Evolutionary conservation across 2,113 vertebrate genomes (phyloP), one percentile per base, ranked within the genome.

Genomic region (Callipepla squamata): DNA sequence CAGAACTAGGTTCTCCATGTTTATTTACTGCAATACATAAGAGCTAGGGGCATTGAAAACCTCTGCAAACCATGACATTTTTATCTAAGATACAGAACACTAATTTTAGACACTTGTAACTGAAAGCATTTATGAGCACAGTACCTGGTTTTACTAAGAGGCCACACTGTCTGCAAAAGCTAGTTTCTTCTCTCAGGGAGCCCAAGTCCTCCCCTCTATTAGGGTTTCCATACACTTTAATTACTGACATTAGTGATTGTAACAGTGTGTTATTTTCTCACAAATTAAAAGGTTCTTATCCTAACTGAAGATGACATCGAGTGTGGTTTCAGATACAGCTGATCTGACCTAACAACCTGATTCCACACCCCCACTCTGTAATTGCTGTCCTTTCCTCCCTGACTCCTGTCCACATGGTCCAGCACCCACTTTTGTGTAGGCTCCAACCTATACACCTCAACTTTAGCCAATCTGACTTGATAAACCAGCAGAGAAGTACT

Each of bases 11-110:
- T 44, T 89, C 85, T 76, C 50, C 51, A 66, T 28, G 34, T 83
- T 91, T 91, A 85, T 80, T 89, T 92, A 85, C 72, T 63, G 59
- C 63, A 85, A 25, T 18, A 68, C 68, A 74, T 50, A 70, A 89
- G 81, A 92, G 55, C 50, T 87, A 65, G 42, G 59, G 70, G 65
- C 67, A 80, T 26, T 62, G 82, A 87, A 92, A 63, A 93, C 59
- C 72, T 80, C 75, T 77, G 57, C 32, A 89, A 85, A 77, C 4
- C 11, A 77, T 34, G 38, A 79, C 55, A 70, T 44, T 91, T 76
- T 80, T 87, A 87, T 72, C 89, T 58, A 89, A 89, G 89, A 78
- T 47, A 79, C 3, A 81, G 48, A 72, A 9, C 28, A 40, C 81
- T 80, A 87, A 89, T 28, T 92, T 92, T 23, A 76, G 72, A 89